phyloP scores from a whole-genome alignment of 2,113 vertebrate genomes.

The Nothocercus nigrocapillus region DNA sequence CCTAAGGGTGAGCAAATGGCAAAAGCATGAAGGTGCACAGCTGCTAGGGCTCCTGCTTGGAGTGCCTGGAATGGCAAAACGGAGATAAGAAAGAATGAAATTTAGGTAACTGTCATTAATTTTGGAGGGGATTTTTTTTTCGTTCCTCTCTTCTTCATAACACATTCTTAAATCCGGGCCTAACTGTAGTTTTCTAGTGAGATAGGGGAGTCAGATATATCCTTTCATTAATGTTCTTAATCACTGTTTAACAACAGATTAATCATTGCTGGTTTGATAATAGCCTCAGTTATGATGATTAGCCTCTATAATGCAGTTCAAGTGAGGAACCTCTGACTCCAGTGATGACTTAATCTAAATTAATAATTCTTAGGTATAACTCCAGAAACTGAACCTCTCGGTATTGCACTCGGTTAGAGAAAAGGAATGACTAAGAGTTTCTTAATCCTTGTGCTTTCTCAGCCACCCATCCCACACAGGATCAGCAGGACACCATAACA shows the following conservation, averaged over 20 bases:
- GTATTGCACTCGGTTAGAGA: background rate
- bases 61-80: background rate
- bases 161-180: background rate
- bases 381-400: background rate
- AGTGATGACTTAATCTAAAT: background rate
- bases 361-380: accelerated
- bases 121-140: accelerated
- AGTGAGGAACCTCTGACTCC: background rate
- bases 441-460: accelerated
- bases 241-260: background rate
- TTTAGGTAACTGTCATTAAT: background rate
- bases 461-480: background rate
- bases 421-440: background rate
- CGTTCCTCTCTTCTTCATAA: background rate
- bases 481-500: accelerated
- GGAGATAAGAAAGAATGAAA: background rate
- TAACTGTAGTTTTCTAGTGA: background rate
- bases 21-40: background rate
- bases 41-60: background rate
- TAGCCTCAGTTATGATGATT: background rate
- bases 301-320: background rate
- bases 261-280: background rate
- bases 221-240: background rate
- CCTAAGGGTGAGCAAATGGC: accelerated
- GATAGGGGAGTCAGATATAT: background rate